A percentile compares a stretch with the other conserved stretches of the same genome.
Conservation (phyloP, 1,140 invertebrate species). For the Scylla paramamosain region DNA sequence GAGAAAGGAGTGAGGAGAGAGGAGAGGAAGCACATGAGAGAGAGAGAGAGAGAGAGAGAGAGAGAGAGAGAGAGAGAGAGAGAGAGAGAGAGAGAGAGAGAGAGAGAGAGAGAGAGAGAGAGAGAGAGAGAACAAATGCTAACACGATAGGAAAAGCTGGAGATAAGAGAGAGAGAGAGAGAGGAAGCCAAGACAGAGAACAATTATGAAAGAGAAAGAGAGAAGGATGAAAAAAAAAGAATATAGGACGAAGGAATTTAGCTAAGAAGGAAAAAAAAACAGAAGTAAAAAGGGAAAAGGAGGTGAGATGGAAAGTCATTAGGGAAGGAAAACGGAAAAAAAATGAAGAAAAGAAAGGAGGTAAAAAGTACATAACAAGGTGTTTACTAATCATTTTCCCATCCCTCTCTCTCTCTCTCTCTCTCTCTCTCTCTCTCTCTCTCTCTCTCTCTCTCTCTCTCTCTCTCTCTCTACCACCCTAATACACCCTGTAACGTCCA, state of each 20-base stretch:
- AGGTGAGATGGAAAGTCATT: neutral
- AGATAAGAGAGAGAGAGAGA: no score
- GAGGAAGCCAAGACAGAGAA: no score
- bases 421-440: constrained; percentile 4
- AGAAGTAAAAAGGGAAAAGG: neutral
- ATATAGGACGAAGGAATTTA: neutral
- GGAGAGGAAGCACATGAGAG: no score
- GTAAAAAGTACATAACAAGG: neutral
- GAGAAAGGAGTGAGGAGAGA: no score
- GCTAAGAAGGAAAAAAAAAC: neutral
- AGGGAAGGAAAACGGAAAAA: neutral
- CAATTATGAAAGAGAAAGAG: no score
- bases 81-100: no score
- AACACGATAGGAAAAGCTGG: no score
- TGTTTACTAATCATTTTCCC: neutral
- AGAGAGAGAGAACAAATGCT: no score
- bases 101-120: no score
- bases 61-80: no score
- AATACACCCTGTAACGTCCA: neutral
- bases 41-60: no score
- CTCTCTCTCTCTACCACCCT: neutral
- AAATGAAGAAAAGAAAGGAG: neutral
- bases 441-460: neutral
- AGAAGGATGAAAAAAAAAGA: no score
- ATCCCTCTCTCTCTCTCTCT: neutral